Conservation (phyloP, 2,113 vertebrate genomes). For the Rhinogobius similis region DNA sequence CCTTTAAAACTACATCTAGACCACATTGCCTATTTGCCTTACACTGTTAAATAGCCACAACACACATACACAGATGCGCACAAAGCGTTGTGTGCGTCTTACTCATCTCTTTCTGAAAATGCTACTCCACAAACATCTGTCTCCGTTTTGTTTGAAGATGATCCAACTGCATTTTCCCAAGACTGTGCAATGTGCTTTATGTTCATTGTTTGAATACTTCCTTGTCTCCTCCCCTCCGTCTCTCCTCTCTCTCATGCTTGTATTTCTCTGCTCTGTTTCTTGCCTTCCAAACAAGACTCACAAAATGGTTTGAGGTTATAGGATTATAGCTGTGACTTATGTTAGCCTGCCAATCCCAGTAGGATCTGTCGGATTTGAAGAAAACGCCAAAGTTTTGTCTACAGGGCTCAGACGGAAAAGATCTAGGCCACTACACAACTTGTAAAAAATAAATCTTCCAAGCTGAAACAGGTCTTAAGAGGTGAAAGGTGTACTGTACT, state of each 20-base stretch:
- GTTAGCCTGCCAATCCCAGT: slow-evolving; percentile 32
- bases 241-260: background rate
- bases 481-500: background rate
- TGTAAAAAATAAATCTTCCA: background rate
- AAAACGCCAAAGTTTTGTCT: slow-evolving; percentile 17
- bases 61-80: background rate
- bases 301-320: slow-evolving; percentile 41
- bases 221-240: background rate
- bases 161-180: background rate
- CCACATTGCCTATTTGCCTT: background rate
- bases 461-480: background rate
- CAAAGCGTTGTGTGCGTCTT: background rate
- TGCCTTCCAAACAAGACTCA: slow-evolving; percentile 27
- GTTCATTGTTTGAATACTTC: background rate
- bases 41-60: background rate
- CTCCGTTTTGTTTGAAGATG: background rate
- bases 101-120: slow-evolving; percentile 7
- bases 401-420: slow-evolving; percentile 2
- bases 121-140: slow-evolving; percentile 7
- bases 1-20: no score
- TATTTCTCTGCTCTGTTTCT: background rate
- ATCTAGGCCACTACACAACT: background rate
- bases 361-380: slow-evolving; percentile 24
- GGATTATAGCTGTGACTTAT: slow-evolving; percentile 38
- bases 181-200: slow-evolving; percentile 5